These are phyloP conservation scores for Lasioglossum calceatum DNA, from an alignment of 2,888 invertebrate species.

Conservation along the genomic window DNA sequence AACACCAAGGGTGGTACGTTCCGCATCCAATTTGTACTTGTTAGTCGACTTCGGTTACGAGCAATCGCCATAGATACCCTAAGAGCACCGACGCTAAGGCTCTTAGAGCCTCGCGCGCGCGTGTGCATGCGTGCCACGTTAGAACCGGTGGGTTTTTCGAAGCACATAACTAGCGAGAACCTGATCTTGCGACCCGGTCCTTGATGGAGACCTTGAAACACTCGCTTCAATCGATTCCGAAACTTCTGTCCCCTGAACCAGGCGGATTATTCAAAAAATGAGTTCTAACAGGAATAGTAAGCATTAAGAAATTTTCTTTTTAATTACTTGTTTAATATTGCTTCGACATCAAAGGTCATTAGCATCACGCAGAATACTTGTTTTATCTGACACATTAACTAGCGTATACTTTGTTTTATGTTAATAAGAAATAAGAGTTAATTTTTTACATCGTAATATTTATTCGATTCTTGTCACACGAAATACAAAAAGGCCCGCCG, in stretches of 20 bases:
- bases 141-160: not conserved
- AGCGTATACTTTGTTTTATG: no score
- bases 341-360: no score
- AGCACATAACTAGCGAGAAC: not conserved
- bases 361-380: no score
- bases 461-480: no score
- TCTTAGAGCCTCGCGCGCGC: not conserved
- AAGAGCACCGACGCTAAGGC: not conserved
- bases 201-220: not conserved
- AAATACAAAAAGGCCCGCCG: no score
- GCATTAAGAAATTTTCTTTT: no score
- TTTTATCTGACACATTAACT: no score
- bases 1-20: not conserved
- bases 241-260: not conserved
- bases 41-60: not conserved
- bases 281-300: no score
- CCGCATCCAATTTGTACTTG: conserved; percentile 6
- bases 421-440: no score
- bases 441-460: no score
- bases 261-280: no score
- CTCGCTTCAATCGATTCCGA: not conserved
- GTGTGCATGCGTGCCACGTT: not conserved
- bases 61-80: not conserved
- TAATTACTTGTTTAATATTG: no score
- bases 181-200: not conserved